These are phyloP conservation scores for Psittacula derbiana DNA, from an alignment of 2,797 vertebrate species.

Conservation along the genomic window DNA sequence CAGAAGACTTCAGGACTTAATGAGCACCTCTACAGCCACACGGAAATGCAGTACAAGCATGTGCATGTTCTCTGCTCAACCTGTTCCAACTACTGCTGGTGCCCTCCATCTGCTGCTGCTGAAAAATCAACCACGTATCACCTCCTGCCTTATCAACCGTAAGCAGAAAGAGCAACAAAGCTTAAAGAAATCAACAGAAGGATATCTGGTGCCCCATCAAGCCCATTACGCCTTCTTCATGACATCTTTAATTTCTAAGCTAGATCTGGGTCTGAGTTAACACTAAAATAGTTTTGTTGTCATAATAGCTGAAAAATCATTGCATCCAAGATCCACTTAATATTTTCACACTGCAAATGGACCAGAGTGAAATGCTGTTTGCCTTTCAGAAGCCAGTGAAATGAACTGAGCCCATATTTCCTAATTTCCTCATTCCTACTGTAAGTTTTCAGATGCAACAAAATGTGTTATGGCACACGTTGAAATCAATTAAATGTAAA, in stretches of 20 bases:
- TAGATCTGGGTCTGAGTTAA: neutral
- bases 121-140: neutral
- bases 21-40: neutral
- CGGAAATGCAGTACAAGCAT: neutral
- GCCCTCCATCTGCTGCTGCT: neutral
- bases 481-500: neutral
- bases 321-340: neutral
- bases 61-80: neutral
- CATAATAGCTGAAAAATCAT: neutral
- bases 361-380: neutral
- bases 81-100: rapidly evolving
- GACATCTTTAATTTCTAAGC: neutral
- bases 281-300: neutral
- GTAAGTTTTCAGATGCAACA: neutral
- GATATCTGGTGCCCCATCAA: neutral
- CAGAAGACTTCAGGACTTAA: neutral
- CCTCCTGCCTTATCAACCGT: neutral
- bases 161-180: neutral
- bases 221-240: neutral
- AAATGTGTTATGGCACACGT: neutral
- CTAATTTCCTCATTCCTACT: neutral
- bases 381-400: neutral
- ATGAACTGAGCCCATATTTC: neutral
- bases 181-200: neutral
- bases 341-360: neutral